These are phyloP conservation scores for Stegastes partitus DNA, from an alignment of 2,113 vertebrate genomes.

Conservation along the genomic window DNA sequence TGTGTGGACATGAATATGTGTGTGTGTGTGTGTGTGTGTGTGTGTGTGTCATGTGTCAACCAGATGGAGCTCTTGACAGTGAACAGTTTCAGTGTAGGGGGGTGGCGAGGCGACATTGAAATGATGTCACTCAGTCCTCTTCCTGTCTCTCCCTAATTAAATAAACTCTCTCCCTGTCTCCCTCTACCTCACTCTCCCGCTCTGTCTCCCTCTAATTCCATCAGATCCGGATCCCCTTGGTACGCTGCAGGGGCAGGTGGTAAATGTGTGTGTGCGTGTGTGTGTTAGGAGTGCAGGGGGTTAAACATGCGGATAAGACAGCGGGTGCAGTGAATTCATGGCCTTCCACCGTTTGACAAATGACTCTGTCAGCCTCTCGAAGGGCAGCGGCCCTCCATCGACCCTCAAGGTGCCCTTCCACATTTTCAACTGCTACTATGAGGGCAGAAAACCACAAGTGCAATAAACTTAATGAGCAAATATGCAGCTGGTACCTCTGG, in stretches of 20 bases:
- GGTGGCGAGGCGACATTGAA: conserved; percentile 61
- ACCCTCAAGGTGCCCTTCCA: conserved; percentile 81
- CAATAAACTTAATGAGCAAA: conserved; percentile 41
- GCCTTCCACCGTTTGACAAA: conserved; percentile 79
- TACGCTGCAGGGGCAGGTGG: conserved; percentile 48
- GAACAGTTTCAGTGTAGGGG: conserved; percentile 23
- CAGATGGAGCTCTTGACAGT: conserved; percentile 77
- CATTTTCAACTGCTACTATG: conserved; percentile 15
- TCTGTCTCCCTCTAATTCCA: conserved; percentile 68
- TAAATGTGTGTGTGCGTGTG: conserved; percentile 34
- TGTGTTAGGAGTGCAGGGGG: conserved; percentile 50
- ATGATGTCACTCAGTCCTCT: conserved; percentile 76
- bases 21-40: conserved; percentile 34
- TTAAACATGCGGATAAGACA: conserved; percentile 72
- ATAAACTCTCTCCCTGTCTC: conserved; percentile 62
- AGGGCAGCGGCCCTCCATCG: conserved; percentile 64
- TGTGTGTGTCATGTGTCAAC: conserved; percentile 47
- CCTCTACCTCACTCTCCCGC: conserved; percentile 4
- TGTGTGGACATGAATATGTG: conserved; percentile 18
- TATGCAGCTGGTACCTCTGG: conserved; percentile 34
- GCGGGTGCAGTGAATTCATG: conserved; percentile 71
- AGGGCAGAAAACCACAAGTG: conserved; percentile 31
- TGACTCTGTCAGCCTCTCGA: conserved; percentile 75
- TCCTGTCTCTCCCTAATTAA: conserved; percentile 75
- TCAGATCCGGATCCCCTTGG: conserved; percentile 63